Conservation (phyloP, 2,888 invertebrate species). For the Junonia oenone region DNA sequence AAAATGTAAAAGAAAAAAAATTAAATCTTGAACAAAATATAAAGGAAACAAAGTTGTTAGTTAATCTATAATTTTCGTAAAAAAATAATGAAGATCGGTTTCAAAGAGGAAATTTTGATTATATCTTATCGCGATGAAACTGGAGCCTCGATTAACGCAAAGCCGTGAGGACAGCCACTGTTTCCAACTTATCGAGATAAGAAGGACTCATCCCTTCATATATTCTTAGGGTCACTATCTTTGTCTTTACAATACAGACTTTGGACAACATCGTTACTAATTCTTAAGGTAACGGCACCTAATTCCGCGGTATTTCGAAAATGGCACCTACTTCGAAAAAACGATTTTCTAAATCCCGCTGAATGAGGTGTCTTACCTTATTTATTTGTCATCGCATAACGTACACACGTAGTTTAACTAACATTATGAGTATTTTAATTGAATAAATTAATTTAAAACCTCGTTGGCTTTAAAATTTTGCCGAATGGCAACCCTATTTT, state of each 20-base stretch:
- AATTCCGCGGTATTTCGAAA: too few species aligned
- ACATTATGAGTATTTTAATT: too few species aligned
- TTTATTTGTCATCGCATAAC: too few species aligned
- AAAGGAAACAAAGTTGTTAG: background rate
- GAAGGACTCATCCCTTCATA: slow-evolving; percentile 23
- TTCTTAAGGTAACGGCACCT: too few species aligned
- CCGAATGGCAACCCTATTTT: too few species aligned
- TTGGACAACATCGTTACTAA: too few species aligned
- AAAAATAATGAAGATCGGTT: slow-evolving; percentile 15
- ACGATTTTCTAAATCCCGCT: too few species aligned
- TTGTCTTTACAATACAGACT: background rate
- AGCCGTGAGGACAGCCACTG: slow-evolving; percentile 24
- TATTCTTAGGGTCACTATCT: slow-evolving; percentile 6
- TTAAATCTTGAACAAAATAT: background rate
- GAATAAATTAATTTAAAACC: too few species aligned
- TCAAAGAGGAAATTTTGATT: slow-evolving; percentile 18
- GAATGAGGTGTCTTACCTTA: too few species aligned
- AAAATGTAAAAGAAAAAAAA: background rate
- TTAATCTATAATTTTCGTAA: slow-evolving; percentile 6
- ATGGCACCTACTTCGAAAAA: too few species aligned
- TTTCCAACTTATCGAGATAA: slow-evolving; percentile 29
- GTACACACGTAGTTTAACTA: too few species aligned
- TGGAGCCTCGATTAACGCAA: slow-evolving; percentile 26
- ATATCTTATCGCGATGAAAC: slow-evolving; percentile 21
- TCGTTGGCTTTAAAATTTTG: too few species aligned